Evolutionary conservation across 2,113 vertebrate species (phyloP).

Genomic region (Eclectus roratus): DNA sequence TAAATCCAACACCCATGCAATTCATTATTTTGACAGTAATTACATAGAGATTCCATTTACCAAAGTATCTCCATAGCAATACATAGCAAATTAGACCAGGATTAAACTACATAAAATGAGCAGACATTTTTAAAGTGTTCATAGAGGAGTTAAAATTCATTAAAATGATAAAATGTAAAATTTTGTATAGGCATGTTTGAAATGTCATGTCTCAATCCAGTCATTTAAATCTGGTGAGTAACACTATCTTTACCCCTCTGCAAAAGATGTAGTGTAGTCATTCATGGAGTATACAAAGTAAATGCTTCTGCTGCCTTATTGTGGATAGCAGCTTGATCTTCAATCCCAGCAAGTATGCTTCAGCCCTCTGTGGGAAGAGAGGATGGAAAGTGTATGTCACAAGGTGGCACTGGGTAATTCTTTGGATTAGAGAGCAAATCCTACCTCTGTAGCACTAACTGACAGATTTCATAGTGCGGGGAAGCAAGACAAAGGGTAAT

Average conservation of each 20-base stretch:
- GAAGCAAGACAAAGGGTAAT: neutral
- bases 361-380: neutral
- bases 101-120: neutral
- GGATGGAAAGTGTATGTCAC: neutral
- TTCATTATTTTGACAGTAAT: neutral
- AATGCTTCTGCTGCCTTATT: neutral
- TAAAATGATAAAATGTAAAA: neutral
- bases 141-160: neutral
- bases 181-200: neutral
- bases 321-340: neutral
- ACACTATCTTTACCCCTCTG: neutral
- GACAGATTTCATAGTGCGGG: neutral
- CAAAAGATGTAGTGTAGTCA: neutral
- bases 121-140: neutral
- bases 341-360: neutral
- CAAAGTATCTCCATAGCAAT: neutral
- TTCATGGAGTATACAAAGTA: neutral
- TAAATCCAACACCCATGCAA: neutral
- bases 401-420: neutral
- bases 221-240: neutral
- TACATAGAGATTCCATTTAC: neutral
- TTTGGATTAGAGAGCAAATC: slow-evolving; percentile 21
- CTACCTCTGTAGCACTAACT: neutral
- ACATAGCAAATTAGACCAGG: neutral
- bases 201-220: neutral